Conservation (phyloP, 2,113 vertebrate genomes). For the Tychaedon coryphoeus region DNA sequence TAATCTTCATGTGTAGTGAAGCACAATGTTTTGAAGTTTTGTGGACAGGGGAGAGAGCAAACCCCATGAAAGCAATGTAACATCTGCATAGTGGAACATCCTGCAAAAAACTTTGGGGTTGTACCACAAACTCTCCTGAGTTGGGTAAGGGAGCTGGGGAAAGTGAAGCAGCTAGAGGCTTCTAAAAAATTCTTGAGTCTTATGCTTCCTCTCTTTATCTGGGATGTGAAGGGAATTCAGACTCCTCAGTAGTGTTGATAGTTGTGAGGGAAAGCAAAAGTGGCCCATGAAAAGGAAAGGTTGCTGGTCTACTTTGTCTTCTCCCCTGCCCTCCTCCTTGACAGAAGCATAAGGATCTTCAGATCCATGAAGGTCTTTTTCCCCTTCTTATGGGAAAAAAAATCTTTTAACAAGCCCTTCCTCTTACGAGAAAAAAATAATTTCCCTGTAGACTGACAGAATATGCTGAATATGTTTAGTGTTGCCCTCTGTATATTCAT, state of each 20-base stretch:
- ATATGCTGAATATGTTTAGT: not conserved
- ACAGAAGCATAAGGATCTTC: not conserved
- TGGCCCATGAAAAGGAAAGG: not conserved
- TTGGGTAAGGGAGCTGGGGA: not conserved
- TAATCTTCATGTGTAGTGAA: not conserved
- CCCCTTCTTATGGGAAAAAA: not conserved
- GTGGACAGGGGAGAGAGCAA: not conserved
- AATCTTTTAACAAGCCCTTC: not conserved
- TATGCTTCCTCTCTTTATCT: not conserved
- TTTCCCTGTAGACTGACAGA: not conserved
- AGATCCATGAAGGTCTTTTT: not conserved
- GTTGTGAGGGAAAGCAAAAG: not conserved
- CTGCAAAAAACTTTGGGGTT: not conserved
- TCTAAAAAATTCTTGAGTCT: not conserved
- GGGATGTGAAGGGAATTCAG: not conserved
- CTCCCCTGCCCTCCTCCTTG: not conserved
- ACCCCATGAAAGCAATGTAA: not conserved
- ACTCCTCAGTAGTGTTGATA: not conserved
- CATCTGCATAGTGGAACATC: not conserved
- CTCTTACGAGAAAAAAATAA: not conserved
- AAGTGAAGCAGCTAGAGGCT: not conserved
- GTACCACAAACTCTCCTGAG: not conserved
- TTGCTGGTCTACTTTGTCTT: not conserved
- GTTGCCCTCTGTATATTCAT: not conserved
- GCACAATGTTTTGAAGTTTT: not conserved